Conservation (phyloP, 92 coral and sea anemone species). For the Pocillopora meandrina region DNA sequence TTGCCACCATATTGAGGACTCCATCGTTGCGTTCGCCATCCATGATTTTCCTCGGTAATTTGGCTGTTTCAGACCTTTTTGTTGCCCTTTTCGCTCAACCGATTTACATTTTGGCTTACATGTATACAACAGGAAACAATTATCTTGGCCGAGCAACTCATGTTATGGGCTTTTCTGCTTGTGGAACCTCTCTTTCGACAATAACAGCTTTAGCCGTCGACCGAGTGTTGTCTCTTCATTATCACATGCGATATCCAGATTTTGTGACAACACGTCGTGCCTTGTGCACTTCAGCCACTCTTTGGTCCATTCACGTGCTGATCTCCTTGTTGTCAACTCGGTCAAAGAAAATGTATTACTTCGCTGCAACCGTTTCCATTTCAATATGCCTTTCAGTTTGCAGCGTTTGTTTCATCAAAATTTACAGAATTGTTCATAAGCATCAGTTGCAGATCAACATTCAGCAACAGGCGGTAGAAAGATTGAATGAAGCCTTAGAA, state of each 20-base stretch:
- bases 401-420: not conserved
- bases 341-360: not conserved
- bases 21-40: constrained; percentile 1
- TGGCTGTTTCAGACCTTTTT: not conserved
- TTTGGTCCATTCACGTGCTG: not conserved
- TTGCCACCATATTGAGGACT: constrained; percentile 3
- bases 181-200: not conserved
- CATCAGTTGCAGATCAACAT: not conserved
- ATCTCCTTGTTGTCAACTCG: not conserved
- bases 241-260: constrained; percentile 10
- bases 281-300: not conserved
- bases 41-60: not conserved
- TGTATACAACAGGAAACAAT: not conserved
- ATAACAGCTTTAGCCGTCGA: constrained; percentile 11
- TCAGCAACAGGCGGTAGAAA: constrained; percentile 4
- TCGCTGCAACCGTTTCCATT: not conserved
- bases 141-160: not conserved
- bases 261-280: not conserved
- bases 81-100: not conserved
- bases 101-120: not conserved
- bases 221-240: constrained; percentile 21
- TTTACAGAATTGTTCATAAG: not conserved
- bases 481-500: not conserved
- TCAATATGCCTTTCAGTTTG: not conserved
- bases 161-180: not conserved